Base-by-base conservation (phyloP, 1,140 invertebrate genomes). In the Micrasema longulum region DNA sequence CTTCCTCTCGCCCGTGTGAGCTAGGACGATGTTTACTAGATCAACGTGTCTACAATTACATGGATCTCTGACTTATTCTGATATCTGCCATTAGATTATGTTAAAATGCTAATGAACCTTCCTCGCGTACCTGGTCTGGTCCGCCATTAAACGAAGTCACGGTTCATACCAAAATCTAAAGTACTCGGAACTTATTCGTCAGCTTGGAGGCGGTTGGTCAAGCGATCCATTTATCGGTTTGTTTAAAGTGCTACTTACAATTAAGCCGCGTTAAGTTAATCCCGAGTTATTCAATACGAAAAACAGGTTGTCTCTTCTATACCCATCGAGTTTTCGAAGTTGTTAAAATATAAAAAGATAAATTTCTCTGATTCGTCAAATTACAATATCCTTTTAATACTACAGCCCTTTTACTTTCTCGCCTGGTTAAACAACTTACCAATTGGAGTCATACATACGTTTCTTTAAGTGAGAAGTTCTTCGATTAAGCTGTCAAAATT, bases 31-130 rank as follows among this genome's bases (percentile, higher is more conserved):
- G 53, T 7, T 10, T 31, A 11, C 26, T 20, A 35, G 35, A 38
- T 35, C 55, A 26, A 35, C 60, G 11, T 10, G n/a, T 18, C 38
- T 60, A 22, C 45, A 63, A 63, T 66, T 66, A 66, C 47, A n/a
- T 52, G 47, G 20, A 36, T 47, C 36, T 23, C 55, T 14, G 14
- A 14, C 14, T 60, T 18, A 50, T n/a, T 65, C 43, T 55, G 53
- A 69, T 50, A 69, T 55, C 68, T 20, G 57, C 68, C 57, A 62
- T 69, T 62, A 69, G 18, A 16, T 69, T 41, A 22, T 35, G 63
- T 69, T 69, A 38, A 69, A 38, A 69, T 69, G 68, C 68, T 69
- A 69, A 69, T 69, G 68, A 69, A 69, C 68, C 68, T 41, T 41
- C 26, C 48, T 11, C 45, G 16, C n/a, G 38, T 5, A 10, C 38